A percentile compares a stretch with the other conserved stretches of the same genome.
These are phyloP conservation scores for Heliangelus exortis DNA, from an alignment of 2,797 vertebrate species.

Conservation along the genomic window DNA sequence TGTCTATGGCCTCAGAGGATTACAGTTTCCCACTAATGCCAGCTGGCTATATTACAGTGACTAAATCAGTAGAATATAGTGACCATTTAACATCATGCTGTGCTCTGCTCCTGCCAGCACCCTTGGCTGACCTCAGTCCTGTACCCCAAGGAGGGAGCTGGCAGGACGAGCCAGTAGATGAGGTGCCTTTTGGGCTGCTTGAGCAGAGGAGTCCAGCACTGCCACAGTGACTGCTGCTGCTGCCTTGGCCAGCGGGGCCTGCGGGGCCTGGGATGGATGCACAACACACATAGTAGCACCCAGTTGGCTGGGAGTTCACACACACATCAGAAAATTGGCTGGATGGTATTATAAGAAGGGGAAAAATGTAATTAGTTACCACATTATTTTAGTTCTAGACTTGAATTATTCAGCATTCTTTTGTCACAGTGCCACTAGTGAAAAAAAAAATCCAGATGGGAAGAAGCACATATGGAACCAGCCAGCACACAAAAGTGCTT, in stretches of 20 bases:
- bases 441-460: not conserved
- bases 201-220: not conserved
- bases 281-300: not conserved
- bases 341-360: not conserved
- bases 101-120: not conserved
- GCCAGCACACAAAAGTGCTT: not conserved
- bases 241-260: not conserved
- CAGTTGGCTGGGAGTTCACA: not conserved
- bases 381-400: not conserved
- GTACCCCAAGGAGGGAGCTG: rapidly evolving
- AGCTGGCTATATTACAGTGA: not conserved
- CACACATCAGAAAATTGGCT: not conserved
- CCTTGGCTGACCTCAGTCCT: not conserved
- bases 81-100: not conserved
- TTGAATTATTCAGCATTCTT: not conserved
- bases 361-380: not conserved
- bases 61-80: not conserved
- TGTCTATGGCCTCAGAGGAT: not conserved
- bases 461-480: not conserved
- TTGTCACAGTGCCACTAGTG: not conserved
- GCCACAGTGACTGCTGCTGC: not conserved
- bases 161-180: rapidly evolving
- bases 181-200: not conserved
- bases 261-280: not conserved
- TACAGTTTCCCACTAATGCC: not conserved